phyloP scores from a whole-genome alignment of 2,797 vertebrate genomes.

The Takifugu ocellatus region DNA sequence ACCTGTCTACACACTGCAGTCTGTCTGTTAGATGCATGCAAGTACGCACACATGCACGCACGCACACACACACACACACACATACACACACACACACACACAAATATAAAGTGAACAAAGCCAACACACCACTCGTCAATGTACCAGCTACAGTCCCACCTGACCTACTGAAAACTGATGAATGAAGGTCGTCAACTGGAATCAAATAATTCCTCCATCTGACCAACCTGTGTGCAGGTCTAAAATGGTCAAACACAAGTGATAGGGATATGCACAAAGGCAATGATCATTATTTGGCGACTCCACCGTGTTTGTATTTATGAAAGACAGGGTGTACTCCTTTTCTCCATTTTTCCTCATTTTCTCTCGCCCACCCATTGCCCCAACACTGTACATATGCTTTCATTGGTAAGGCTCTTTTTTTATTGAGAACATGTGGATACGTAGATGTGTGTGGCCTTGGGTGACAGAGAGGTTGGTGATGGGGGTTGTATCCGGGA shows the following conservation, averaged over 20 bases:
- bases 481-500: slow-evolving; percentile 66
- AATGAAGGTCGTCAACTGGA: slow-evolving; percentile 1
- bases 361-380: slow-evolving; percentile 38
- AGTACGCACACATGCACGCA: slow-evolving; percentile 23
- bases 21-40: slow-evolving; percentile 19
- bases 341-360: slow-evolving; percentile 19
- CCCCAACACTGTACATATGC: slow-evolving; percentile 31
- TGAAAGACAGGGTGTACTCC: slow-evolving; percentile 19
- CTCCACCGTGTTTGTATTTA: neutral
- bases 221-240: neutral
- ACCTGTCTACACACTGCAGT: slow-evolving; percentile 67
- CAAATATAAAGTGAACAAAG: slow-evolving; percentile 65
- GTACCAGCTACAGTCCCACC: neutral
- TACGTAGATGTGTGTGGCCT: slow-evolving; percentile 36
- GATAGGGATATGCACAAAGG: slow-evolving; percentile 4
- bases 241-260: neutral
- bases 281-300: slow-evolving; percentile 20
- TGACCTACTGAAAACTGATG: slow-evolving; percentile 1
- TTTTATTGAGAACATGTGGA: neutral
- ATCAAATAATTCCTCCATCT: neutral
- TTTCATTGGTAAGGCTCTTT: slow-evolving; percentile 3
- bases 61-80: slow-evolving; percentile 26
- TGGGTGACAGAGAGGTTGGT: slow-evolving; percentile 70
- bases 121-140: slow-evolving; percentile 69
- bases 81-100: slow-evolving; percentile 32